Evolutionary conservation across 2,113 vertebrate species (phyloP).

Genomic region (Choloepus hoffmanni): DNA sequence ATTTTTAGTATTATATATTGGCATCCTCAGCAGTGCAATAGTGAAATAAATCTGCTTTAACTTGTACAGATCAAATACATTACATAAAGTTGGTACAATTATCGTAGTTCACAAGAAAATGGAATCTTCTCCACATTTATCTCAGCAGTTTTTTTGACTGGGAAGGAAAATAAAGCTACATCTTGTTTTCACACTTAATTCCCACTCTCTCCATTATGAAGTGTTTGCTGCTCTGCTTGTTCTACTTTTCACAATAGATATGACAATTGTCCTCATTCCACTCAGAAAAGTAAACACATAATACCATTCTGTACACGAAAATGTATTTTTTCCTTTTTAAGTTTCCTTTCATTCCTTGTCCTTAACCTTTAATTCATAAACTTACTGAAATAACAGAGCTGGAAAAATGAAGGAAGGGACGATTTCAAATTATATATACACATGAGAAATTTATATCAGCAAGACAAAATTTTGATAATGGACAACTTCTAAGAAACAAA

Average conservation of each 20-base stretch:
- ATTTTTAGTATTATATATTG: background rate
- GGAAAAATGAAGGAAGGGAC: background rate
- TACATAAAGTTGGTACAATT: background rate
- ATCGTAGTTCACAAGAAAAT: background rate
- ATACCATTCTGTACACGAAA: background rate
- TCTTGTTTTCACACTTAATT: background rate
- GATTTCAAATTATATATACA: background rate
- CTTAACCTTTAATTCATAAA: background rate
- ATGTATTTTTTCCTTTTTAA: background rate
- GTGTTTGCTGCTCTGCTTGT: background rate
- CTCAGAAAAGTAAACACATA: background rate
- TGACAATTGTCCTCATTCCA: background rate
- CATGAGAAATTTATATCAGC: background rate
- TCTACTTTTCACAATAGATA: background rate
- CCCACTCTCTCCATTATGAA: background rate
- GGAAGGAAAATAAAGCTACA: constrained; percentile 33
- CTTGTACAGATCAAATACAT: background rate
- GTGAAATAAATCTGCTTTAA: constrained; percentile 56
- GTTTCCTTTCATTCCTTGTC: background rate
- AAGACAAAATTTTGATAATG: constrained; percentile 37
- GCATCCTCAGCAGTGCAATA: background rate
- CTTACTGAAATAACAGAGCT: constrained; percentile 14
- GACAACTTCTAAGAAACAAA: constrained; percentile 36
- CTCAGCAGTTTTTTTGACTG: background rate
- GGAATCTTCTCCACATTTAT: background rate